phyloP scores from a whole-genome alignment of 2,888 invertebrate genomes.

The Petrolisthes manimaculis region DNA sequence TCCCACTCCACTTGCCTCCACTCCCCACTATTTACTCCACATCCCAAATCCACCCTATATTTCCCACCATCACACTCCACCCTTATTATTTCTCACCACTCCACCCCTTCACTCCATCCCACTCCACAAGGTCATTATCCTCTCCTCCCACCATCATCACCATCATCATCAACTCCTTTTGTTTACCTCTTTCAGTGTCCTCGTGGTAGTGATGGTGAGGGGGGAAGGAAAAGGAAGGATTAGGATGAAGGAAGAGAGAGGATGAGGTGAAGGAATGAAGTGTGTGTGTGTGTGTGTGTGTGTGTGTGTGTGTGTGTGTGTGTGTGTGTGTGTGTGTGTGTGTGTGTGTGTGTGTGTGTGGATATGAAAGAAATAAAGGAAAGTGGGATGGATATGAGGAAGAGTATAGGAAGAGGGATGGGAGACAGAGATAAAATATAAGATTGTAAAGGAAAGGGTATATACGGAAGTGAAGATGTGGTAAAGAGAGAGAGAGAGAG shows the following conservation, averaged over 20 bases:
- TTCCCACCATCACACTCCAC: neutral
- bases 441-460: too few relatives aligned
- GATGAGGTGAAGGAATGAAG: neutral
- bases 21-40: too few relatives aligned
- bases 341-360: neutral
- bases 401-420: neutral
- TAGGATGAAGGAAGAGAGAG: neutral
- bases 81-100: conserved; percentile 1
- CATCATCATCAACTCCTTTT: conserved; percentile 29
- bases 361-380: neutral
- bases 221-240: neutral
- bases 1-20: too few relatives aligned
- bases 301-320: neutral
- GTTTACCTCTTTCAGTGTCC: conserved; percentile 9
- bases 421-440: neutral
- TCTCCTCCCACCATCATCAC: conserved; percentile 29
- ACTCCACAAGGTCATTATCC: neutral
- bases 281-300: neutral
- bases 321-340: neutral
- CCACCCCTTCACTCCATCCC: neutral
- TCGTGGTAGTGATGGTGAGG: neutral
- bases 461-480: too few relatives aligned
- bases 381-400: neutral
- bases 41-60: neutral
- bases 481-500: too few relatives aligned